Evolutionary conservation across 2,797 vertebrate genomes (phyloP).

Genomic region (Microctenopoma lineatum): DNA sequence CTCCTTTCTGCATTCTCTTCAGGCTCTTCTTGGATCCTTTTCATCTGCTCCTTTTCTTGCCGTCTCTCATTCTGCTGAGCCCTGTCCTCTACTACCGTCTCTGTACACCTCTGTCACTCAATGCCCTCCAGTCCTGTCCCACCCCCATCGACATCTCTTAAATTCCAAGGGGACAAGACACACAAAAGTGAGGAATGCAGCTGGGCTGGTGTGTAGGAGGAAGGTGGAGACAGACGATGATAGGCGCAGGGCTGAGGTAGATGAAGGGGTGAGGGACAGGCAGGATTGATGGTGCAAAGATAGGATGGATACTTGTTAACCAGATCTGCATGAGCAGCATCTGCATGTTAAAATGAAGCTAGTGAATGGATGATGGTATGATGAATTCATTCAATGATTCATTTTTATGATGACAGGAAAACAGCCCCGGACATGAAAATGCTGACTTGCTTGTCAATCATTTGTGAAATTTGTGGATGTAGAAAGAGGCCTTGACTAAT

Average conservation of each 20-base stretch:
- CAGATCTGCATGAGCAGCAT: conserved; percentile 3
- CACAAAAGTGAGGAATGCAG: conserved; percentile 77
- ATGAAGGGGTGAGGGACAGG: conserved; percentile 20
- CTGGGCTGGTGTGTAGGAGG: conserved; percentile 40
- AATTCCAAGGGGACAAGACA: conserved; percentile 68
- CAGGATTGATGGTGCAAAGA: conserved; percentile 39
- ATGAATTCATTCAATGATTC: neutral
- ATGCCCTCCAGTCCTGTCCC: conserved; percentile 14
- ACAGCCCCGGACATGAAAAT: neutral
- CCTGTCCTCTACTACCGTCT: conserved; percentile 21
- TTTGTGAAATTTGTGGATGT: neutral
- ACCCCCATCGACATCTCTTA: conserved; percentile 49
- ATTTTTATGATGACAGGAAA: neutral
- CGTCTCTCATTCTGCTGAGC: conserved; percentile 34
- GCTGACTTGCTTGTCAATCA: conserved; percentile 1
- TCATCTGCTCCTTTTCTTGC: conserved; percentile 33
- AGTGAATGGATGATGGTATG: conserved; percentile 3
- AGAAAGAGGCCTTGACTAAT: neutral
- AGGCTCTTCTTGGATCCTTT: conserved; percentile 45
- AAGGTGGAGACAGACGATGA: conserved; percentile 41
- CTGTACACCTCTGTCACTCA: conserved; percentile 50
- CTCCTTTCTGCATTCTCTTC: conserved; percentile 39
- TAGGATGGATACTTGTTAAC: conserved; percentile 13
- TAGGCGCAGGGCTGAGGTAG: conserved; percentile 15
- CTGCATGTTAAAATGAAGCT: conserved; percentile 7